Base-by-base conservation (phyloP, 1,140 invertebrate genomes). In the Augochlora pura region DNA sequence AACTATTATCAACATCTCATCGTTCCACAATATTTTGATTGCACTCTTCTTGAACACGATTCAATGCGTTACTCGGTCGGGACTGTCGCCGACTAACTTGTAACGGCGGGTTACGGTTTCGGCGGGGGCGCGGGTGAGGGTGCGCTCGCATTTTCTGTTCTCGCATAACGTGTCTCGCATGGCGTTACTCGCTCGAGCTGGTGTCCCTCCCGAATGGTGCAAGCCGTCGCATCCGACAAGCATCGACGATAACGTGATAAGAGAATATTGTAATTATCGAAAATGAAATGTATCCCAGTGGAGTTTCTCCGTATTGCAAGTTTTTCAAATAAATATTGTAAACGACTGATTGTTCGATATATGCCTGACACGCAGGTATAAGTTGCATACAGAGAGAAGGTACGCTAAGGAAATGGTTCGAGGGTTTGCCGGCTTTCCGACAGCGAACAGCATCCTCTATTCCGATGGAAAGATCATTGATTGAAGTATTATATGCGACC, bases 261-360 rank as follows among this genome's bases (percentile, higher is more conserved):
- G 54, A n/a, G 21, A 57, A 57, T n/a, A 57, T 57, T 57, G 54
- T 68, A 63, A 77, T 77, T 72, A 83, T 46, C 0, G n/a, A 46
- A 32, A 32, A 32, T 32, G 32, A 32, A 70, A 32, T 65, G 57
- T 39, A 65, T 71, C 67, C 32, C 25, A 64, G 14, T 72, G 57
- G 62, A 82, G 54, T 54, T 27, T 77, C 49, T 83, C 57, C 77
- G 46, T 82, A 76, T 82, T 59, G 52, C 21, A 64, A 64, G 52
- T 83, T 83, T 83, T 27, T 84, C 69, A 83, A 59, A 71, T 57
- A 73, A 72, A 82, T 65, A 84, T 70, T 54, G 59, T 81, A 32
- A 71, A 75, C 57, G 25, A 69, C 42, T 14, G 42, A 57, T 49
- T 75, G 46, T 77, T 49, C 80, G 81, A 68, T 62, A 60, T 71